phyloP scores from a whole-genome alignment of 2,113 vertebrate genomes.

The Psittacus erithacus region DNA sequence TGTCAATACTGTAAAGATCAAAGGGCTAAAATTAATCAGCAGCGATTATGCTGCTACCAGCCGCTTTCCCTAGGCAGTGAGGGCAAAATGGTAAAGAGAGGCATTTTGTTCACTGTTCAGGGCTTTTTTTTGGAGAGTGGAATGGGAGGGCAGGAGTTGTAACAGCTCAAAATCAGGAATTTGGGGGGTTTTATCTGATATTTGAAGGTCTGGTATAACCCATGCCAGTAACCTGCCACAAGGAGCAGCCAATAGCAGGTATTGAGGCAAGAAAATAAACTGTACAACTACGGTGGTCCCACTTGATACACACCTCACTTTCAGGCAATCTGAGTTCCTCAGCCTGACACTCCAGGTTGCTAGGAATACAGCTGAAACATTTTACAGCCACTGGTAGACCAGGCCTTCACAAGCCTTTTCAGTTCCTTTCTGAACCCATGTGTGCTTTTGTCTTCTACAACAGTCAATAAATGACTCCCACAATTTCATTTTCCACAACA shows the following conservation, averaged over 20 bases:
- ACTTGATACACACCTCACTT: not conserved
- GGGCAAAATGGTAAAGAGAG: not conserved
- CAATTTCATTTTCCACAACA: not conserved
- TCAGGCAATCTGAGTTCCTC: not conserved
- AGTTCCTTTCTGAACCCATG: not conserved
- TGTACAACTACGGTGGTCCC: not conserved
- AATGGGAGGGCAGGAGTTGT: not conserved
- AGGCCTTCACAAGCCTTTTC: not conserved
- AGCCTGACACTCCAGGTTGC: not conserved
- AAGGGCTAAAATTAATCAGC: not conserved
- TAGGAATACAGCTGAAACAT: not conserved
- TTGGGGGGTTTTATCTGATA: accelerated
- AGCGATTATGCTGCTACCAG: not conserved
- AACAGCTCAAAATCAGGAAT: not conserved
- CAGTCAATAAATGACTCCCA: not conserved
- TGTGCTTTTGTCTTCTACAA: not conserved
- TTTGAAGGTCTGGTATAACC: not conserved
- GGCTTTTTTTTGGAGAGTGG: accelerated
- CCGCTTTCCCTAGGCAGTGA: not conserved
- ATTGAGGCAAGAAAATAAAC: not conserved
- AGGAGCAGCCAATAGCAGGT: not conserved
- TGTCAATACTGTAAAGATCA: not conserved
- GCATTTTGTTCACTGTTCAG: not conserved
- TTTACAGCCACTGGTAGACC: not conserved
- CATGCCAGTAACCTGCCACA: not conserved